Conservation (phyloP, 2,888 invertebrate genomes). For the Dryocosmus kuriphilus region DNA sequence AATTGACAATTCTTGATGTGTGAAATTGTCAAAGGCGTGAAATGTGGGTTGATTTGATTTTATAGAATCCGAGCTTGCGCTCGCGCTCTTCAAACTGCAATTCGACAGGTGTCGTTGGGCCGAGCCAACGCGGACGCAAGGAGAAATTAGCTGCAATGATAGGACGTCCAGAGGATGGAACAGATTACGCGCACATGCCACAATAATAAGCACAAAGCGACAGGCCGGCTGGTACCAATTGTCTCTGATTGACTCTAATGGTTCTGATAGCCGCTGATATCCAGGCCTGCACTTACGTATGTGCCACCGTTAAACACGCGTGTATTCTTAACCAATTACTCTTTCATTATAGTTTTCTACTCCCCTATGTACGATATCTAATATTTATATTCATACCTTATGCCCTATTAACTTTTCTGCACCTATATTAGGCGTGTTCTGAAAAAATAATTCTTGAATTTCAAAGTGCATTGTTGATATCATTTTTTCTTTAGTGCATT, state of each 20-base stretch:
- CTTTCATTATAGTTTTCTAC: slow-evolving; percentile 42
- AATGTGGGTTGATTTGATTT: not conserved
- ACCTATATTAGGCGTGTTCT: not conserved
- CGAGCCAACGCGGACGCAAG: slow-evolving; percentile 17
- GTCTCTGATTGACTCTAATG: slow-evolving; percentile 67
- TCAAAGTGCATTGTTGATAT: not conserved
- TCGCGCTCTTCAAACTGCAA: slow-evolving; percentile 9
- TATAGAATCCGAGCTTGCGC: not conserved
- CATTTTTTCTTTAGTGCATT: not conserved
- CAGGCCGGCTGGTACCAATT: slow-evolving; percentile 63
- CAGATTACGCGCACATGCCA: slow-evolving; percentile 68
- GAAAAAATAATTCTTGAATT: not conserved
- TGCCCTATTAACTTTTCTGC: not conserved
- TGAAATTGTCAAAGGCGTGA: slow-evolving; percentile 7
- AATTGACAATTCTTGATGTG: not conserved
- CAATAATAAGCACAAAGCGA: slow-evolving; percentile 65
- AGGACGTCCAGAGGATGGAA: slow-evolving; percentile 63
- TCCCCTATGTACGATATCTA: not conserved
- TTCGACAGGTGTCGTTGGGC: slow-evolving; percentile 46
- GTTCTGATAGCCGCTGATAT: slow-evolving; percentile 66
- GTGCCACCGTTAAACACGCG: slow-evolving; percentile 60
- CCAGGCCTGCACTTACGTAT: slow-evolving; percentile 59
- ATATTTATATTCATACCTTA: slow-evolving; percentile 43
- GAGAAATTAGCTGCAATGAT: slow-evolving; percentile 61
- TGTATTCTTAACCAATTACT: slow-evolving; percentile 60